A percentile compares a stretch with the other conserved stretches of the same genome.
Evolutionary conservation across 2,113 vertebrate genomes (phyloP).

Genomic region (Nettapus auritus): DNA sequence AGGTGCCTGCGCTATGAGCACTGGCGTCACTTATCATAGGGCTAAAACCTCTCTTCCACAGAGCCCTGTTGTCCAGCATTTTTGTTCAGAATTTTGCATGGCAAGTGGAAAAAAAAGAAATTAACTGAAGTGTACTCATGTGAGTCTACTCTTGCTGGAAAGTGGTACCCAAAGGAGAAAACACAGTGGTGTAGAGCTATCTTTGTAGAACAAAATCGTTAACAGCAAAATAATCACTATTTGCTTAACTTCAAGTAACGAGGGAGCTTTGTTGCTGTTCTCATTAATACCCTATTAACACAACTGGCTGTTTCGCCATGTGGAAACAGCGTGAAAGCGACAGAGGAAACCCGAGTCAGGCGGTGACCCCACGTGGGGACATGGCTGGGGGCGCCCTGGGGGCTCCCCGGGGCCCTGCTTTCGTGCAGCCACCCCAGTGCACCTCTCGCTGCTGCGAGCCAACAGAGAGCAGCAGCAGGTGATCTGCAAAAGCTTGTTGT

Average conservation of each 20-base stretch:
- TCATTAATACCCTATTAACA: background rate
- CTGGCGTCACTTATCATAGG: rapidly evolving
- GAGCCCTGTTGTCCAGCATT: rapidly evolving
- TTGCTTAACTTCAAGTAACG: background rate
- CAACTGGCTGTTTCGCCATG: background rate
- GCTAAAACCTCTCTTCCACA: background rate
- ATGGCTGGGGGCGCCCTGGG: too few species aligned
- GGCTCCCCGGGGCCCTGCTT: too few species aligned
- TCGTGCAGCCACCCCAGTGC: background rate
- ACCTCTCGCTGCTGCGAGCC: background rate
- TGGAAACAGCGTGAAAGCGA: rapidly evolving
- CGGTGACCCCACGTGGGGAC: rapidly evolving
- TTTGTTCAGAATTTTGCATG: rapidly evolving
- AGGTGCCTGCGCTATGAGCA: rapidly evolving
- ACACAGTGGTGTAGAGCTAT: background rate
- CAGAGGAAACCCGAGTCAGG: background rate
- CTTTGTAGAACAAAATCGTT: background rate
- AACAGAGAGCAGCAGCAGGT: background rate
- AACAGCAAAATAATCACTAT: background rate
- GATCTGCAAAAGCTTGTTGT: background rate
- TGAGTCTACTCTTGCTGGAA: background rate
- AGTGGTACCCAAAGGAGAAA: background rate
- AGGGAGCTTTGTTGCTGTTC: background rate
- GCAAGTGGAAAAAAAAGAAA: background rate
- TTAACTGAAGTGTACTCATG: background rate